Evolutionary conservation across 2,797 vertebrate species (phyloP).

Genomic region (Anas acuta): DNA sequence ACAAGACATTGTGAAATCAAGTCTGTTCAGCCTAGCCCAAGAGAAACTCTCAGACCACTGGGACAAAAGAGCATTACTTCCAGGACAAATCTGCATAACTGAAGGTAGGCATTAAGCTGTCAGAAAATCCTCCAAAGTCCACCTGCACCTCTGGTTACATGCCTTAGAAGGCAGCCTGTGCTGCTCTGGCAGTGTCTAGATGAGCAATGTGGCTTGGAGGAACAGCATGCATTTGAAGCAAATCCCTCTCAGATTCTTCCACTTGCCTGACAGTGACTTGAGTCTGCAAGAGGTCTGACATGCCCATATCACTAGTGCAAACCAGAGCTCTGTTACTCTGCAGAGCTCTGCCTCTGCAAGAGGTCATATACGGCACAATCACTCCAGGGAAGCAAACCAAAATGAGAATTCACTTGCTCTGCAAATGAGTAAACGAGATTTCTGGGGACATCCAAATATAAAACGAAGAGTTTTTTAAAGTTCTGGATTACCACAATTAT

Average conservation of each 20-base stretch:
- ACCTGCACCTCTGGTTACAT: neutral
- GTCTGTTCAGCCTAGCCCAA: neutral
- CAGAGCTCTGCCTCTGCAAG: neutral
- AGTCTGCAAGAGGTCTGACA: neutral
- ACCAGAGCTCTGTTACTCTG: neutral
- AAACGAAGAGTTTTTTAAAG: neutral
- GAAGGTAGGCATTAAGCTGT: neutral
- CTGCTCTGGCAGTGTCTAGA: neutral
- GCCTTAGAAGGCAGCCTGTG: neutral
- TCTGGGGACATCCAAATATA: neutral
- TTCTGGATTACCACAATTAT: neutral
- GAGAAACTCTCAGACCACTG: neutral
- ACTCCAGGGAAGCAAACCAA: neutral
- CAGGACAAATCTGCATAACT: neutral
- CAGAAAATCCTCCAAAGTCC: neutral
- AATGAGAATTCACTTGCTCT: neutral
- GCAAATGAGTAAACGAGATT: neutral
- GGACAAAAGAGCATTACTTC: neutral
- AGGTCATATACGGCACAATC: accelerated
- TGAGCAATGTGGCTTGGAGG: neutral
- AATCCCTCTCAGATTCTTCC: neutral
- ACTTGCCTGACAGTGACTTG: neutral
- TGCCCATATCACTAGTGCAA: neutral
- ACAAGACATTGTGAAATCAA: slow-evolving; percentile 36
- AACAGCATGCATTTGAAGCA: neutral